Percentiles rank a stretch among this genome's conserved stretches.
phyloP scores from a whole-genome alignment of 1,140 invertebrate species.

The Campoletis sonorensis region DNA sequence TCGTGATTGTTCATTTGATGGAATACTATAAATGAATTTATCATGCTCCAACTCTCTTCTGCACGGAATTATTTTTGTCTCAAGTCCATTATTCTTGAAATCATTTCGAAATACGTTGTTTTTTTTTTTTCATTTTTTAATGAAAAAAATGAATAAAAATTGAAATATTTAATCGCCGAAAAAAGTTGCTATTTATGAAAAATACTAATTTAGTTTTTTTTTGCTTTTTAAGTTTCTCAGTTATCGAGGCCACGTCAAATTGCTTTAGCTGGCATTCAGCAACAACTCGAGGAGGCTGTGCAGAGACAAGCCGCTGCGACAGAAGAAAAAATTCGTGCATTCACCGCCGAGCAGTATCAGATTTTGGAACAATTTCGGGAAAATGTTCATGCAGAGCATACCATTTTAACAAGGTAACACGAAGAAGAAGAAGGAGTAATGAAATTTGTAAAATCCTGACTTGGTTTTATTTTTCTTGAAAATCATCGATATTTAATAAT shows the following conservation, averaged over 20 bases:
- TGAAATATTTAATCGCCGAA: no score
- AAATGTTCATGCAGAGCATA: slow-evolving; percentile 75
- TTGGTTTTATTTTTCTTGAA: not conserved
- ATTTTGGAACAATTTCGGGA: slow-evolving; percentile 75
- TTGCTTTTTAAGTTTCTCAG: slow-evolving; percentile 63
- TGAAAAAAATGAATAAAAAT: no score
- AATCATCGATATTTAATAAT: not conserved
- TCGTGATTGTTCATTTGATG: slow-evolving; percentile 37
- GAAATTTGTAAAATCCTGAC: not conserved
- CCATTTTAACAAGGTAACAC: slow-evolving; percentile 71
- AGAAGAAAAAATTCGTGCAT: slow-evolving; percentile 77
- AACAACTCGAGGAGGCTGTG: slow-evolving; percentile 74
- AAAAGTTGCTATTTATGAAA: not conserved
- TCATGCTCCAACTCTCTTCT: not conserved
- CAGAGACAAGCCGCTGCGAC: slow-evolving; percentile 72
- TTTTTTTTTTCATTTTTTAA: not conserved
- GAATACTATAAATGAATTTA: not conserved
- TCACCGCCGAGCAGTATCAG: slow-evolving; percentile 76
- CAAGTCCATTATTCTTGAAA: not conserved
- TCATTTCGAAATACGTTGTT: no score
- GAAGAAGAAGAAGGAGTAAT: slow-evolving; percentile 27
- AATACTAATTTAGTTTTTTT: slow-evolving; percentile 4
- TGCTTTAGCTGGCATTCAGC: slow-evolving; percentile 73
- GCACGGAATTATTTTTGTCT: not conserved
- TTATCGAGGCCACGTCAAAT: slow-evolving; percentile 66